phyloP scores from a whole-genome alignment of 2,113 vertebrate species.

The Caloenas nicobarica region DNA sequence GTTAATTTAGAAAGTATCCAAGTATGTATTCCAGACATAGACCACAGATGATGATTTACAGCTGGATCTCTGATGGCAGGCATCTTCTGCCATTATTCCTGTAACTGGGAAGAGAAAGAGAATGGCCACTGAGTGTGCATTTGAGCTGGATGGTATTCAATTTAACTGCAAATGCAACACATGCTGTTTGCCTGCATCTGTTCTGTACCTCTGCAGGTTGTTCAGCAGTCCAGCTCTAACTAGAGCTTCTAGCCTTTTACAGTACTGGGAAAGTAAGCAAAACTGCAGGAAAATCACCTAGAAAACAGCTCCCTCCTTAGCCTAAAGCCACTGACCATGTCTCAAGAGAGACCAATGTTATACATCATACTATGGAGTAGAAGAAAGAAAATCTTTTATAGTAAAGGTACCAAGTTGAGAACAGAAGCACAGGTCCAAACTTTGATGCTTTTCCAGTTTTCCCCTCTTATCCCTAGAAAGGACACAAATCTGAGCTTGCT shows the following conservation, averaged over 20 bases:
- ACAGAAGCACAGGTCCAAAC: background rate
- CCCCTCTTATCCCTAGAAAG: background rate
- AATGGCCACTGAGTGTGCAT: background rate
- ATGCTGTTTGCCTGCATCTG: background rate
- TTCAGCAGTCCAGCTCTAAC: background rate
- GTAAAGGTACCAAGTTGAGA: background rate
- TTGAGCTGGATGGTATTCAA: background rate
- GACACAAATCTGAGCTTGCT: background rate
- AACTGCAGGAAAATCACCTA: background rate
- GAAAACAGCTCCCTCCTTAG: background rate
- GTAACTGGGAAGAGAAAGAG: background rate
- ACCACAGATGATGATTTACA: background rate
- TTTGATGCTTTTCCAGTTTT: background rate
- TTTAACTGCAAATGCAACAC: background rate
- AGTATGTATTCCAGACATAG: background rate
- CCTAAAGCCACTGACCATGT: background rate
- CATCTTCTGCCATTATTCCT: background rate
- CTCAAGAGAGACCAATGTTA: background rate
- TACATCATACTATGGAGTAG: background rate
- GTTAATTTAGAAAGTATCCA: background rate
- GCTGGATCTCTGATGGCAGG: background rate
- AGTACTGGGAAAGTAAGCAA: background rate
- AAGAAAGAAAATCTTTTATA: background rate
- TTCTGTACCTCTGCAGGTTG: background rate
- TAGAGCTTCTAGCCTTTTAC: background rate